phyloP scores from a whole-genome alignment of 2,888 invertebrate species.

The Cantharis flavilabris region DNA sequence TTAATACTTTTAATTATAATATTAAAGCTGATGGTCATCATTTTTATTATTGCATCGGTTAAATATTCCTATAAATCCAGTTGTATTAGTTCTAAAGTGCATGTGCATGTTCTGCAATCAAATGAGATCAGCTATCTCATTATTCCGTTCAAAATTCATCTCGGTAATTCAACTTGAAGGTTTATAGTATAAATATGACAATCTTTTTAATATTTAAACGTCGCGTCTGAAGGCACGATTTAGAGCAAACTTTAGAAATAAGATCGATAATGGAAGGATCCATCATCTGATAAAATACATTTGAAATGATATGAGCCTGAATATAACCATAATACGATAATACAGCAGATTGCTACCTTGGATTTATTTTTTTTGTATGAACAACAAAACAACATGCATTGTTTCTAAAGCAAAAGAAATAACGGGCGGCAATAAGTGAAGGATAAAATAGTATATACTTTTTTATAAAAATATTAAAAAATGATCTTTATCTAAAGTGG shows the following conservation, averaged over 20 bases:
- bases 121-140: neutral
- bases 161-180: neutral
- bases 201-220: neutral
- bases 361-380: too few species aligned
- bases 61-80: neutral
- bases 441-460: too few species aligned
- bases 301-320: too few species aligned
- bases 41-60: neutral
- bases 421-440: too few species aligned
- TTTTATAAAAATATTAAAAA: too few species aligned
- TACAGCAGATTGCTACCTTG: too few species aligned
- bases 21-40: neutral
- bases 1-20: neutral
- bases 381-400: too few species aligned
- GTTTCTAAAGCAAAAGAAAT: too few species aligned
- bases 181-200: neutral
- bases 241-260: neutral
- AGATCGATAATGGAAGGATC: neutral
- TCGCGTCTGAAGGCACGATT: neutral
- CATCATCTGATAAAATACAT: neutral
- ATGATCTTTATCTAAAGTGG: too few species aligned
- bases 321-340: too few species aligned
- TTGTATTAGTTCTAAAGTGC: neutral
- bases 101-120: neutral
- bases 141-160: neutral